Evolutionary conservation across 2,797 vertebrate species (phyloP), one percentile per base, ranked within the genome.

Genomic region (Acropternis orthonyx): DNA sequence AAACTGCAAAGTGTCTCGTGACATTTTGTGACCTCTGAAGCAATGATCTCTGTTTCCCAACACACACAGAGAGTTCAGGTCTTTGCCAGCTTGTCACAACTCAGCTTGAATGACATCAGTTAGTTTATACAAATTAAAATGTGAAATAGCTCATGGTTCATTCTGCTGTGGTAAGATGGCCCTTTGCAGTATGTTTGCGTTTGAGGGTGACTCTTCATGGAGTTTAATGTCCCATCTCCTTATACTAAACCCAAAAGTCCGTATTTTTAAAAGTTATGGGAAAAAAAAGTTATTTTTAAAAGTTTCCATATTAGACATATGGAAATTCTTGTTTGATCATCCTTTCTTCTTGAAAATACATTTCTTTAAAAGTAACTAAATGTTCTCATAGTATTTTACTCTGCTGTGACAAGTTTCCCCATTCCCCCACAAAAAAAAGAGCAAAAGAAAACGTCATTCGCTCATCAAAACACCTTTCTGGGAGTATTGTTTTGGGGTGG

Each of bases 281-380:
- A n/a, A n/a, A n/a, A n/a, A 34, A 14, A 91, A 66, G 14, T 62
- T 81, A 21, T 78, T 86, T 84, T 81, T 16, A 10, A 72, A 89
- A 72, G 22, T 49, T 87, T 39, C 49, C 7, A 6, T 59, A 41
- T 34, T 69, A 84, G 43, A 41, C 9, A 22, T 44, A 28, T 1
- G n/a, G 24, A 46, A 55, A 24, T 55, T 77, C 15, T 61, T 88
- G 48, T 85, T 78, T 54, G 12, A 44, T 66, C 46, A 30, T 20
- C 7, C 14, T 82, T 77, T 81, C 14, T 71, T 16, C 66, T 89
- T 66, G 59, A 73, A 88, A 91, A 32, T 2, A 27, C 34, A 43
- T 68, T 61, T 77, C n/a, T 63, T 89, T 67, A 34, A 69, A 86
- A 89, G 23, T 71, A 88, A 58, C 7, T 7, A 44, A 28, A 55